phyloP scores from a whole-genome alignment of 92 coral and sea anemone genomes.

The Palythoa heliodiscus region DNA sequence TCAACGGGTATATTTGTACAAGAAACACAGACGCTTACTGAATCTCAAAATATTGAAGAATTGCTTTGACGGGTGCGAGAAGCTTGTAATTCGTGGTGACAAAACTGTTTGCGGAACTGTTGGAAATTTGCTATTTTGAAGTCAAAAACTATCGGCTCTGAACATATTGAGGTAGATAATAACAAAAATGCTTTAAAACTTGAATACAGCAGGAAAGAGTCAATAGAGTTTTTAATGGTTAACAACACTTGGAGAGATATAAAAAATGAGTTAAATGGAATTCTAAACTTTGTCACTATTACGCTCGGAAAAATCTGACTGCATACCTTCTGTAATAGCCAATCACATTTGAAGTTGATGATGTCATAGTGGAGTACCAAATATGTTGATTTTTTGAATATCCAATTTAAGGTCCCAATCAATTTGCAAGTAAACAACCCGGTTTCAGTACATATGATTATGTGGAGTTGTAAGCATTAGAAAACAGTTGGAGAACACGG shows the following conservation, averaged over 20 bases:
- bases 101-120: not conserved
- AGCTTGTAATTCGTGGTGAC: slow-evolving; percentile 30
- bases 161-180: not conserved
- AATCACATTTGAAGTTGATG: slow-evolving; percentile 84
- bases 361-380: slow-evolving; percentile 71
- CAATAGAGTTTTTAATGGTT: not conserved
- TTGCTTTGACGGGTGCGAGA: slow-evolving; percentile 2
- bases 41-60: slow-evolving; percentile 31
- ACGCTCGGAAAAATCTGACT: not conserved
- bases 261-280: not conserved
- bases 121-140: slow-evolving; percentile 1
- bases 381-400: too few relatives aligned
- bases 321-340: slow-evolving; percentile 45
- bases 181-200: too few relatives aligned
- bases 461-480: too few relatives aligned
- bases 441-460: too few relatives aligned
- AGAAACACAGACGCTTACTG: not conserved
- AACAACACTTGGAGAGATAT: not conserved
- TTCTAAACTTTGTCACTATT: not conserved
- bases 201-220: not conserved
- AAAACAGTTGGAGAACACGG: too few relatives aligned
- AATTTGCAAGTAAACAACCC: too few relatives aligned
- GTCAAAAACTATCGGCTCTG: not conserved
- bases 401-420: too few relatives aligned
- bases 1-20: slow-evolving; percentile 28